Conservation (phyloP, 2,113 vertebrate genomes). For the Meriones unguiculatus region DNA sequence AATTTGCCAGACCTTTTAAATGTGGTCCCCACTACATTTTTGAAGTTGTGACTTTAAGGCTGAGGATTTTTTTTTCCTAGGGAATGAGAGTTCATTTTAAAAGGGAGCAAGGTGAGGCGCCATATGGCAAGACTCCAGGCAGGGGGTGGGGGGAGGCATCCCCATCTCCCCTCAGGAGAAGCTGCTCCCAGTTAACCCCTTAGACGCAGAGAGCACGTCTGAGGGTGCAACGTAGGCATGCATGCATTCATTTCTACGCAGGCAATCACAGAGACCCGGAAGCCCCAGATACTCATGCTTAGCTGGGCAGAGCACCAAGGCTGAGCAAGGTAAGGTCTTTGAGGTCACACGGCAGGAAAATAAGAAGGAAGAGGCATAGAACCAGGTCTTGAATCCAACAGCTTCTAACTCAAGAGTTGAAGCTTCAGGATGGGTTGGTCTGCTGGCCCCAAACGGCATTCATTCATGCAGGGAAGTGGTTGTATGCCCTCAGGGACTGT, state of each 20-base stretch:
- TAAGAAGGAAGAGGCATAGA: not conserved
- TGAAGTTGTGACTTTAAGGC: slow-evolving; percentile 78
- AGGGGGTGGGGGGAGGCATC: not conserved
- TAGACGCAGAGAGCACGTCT: not conserved
- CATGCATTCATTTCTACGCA: not conserved
- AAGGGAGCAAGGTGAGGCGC: slow-evolving; percentile 77
- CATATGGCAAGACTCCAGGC: slow-evolving; percentile 64
- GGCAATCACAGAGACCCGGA: not conserved
- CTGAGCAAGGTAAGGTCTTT: not conserved
- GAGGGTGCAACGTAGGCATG: not conserved
- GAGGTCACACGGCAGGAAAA: not conserved
- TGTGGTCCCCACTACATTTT: slow-evolving; percentile 71
- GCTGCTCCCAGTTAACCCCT: slow-evolving; percentile 47
- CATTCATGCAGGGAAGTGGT: not conserved
- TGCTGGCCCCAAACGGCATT: not conserved
- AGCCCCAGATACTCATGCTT: not conserved
- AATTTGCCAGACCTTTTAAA: slow-evolving; percentile 76
- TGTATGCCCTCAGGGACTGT: not conserved
- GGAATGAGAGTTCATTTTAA: slow-evolving; percentile 80
- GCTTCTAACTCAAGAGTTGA: not conserved
- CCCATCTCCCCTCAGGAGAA: not conserved
- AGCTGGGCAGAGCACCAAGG: not conserved
- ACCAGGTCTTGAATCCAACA: not conserved
- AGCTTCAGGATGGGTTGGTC: not conserved
- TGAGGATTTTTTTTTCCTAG: slow-evolving; percentile 64